A percentile compares a stretch with the other conserved stretches of the same genome.
phyloP scores from a whole-genome alignment of 1,140 invertebrate genomes.

The Ceratina australensis region DNA sequence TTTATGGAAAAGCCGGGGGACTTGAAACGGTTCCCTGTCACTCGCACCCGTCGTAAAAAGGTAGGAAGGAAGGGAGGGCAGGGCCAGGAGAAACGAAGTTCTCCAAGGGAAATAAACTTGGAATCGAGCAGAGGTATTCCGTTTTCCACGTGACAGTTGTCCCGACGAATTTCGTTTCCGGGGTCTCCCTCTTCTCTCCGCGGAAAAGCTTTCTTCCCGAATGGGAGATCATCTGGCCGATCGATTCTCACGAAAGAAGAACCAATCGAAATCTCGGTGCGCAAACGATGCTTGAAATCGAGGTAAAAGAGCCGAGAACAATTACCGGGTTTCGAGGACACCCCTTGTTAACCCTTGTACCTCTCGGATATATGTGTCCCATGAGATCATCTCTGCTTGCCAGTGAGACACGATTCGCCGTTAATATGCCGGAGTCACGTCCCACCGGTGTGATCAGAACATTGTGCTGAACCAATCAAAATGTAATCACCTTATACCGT shows the following conservation, averaged over 20 bases:
- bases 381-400: too few relatives aligned
- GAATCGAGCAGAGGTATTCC: background rate
- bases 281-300: too few relatives aligned
- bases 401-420: too few relatives aligned
- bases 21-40: background rate
- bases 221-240: background rate
- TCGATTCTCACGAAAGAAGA: background rate
- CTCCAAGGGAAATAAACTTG: background rate
- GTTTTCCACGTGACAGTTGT: background rate
- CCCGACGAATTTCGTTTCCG: background rate
- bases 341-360: too few relatives aligned
- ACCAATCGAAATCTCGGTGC: background rate
- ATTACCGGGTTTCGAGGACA: too few relatives aligned
- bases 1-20: background rate
- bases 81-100: background rate
- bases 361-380: too few relatives aligned
- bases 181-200: background rate
- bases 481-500: too few relatives aligned
- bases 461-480: too few relatives aligned
- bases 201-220: background rate
- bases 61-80: too few relatives aligned
- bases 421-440: too few relatives aligned
- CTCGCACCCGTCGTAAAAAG: background rate
- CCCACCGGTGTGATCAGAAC: too few relatives aligned
- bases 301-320: too few relatives aligned